phyloP scores from a whole-genome alignment of 2,113 vertebrate genomes.

The rabbit (Oryctolagus cuniculus) region mOryCun1.1 NC_091447.1:46443501-46444000 shows the following conservation, averaged over 20 bases:
- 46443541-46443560: background rate
- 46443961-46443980: slow-evolving; percentile 3
- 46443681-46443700: slow-evolving; percentile 66
- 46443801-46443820: slow-evolving; percentile 32
- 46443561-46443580: background rate
- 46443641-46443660: slow-evolving; percentile 59
- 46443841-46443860: slow-evolving; percentile 21
- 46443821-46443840: slow-evolving; percentile 40
- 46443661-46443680: slow-evolving; percentile 65
- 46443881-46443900: slow-evolving; percentile 49
- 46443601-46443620: slow-evolving; percentile 15
- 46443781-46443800: slow-evolving; percentile 64
- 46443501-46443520: too few species aligned
- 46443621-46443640: slow-evolving; percentile 54
- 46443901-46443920: rapidly evolving
- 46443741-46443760: slow-evolving; percentile 69
- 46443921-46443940: background rate
- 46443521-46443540: too few species aligned
- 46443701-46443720: slow-evolving; percentile 59
- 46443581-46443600: slow-evolving; percentile 17
- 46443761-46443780: slow-evolving; percentile 59
- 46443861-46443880: slow-evolving; percentile 24
- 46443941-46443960: slow-evolving; percentile 58
- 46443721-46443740: slow-evolving; percentile 71
- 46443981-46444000: slow-evolving; percentile 46